phyloP scores from a whole-genome alignment of 2,113 vertebrate genomes.

The Anolis sagrei region DNA sequence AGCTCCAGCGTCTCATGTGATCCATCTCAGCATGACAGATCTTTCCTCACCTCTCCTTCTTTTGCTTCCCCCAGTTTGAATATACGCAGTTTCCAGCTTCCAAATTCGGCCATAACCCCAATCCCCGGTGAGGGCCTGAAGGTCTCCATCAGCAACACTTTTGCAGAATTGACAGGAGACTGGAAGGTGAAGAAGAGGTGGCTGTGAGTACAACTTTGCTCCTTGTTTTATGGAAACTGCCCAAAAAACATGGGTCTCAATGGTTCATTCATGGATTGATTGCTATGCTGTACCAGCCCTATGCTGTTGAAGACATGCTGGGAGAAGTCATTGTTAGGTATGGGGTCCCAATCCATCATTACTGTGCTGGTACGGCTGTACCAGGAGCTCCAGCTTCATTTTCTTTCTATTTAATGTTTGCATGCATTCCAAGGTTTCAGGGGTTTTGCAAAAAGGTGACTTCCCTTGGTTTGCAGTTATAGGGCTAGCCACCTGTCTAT shows the following conservation, averaged over 20 bases:
- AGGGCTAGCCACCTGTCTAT: too few relatives aligned
- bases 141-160: not conserved
- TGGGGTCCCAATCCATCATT: too few relatives aligned
- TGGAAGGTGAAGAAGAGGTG: conserved; percentile 12
- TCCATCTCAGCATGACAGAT: not conserved
- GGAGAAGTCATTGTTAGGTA: too few relatives aligned
- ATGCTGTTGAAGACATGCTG: not conserved
- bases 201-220: not conserved
- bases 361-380: too few relatives aligned
- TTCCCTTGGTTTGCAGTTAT: too few relatives aligned
- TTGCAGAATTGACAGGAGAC: not conserved
- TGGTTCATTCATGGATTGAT: too few relatives aligned
- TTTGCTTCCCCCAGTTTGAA: not conserved
- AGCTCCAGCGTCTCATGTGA: too few relatives aligned
- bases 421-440: too few relatives aligned
- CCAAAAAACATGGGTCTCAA: not conserved
- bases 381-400: too few relatives aligned
- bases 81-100: not conserved
- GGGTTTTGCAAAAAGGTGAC: too few relatives aligned
- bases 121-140: not conserved
- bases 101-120: not conserved
- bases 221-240: not conserved
- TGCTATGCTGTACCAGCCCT: not conserved
- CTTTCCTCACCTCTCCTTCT: not conserved
- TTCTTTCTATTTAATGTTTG: too few relatives aligned